Evolutionary conservation across 2,888 invertebrate species (phyloP), one percentile per base, ranked within the genome.

Genomic region (Halictus ligatus): DNA sequence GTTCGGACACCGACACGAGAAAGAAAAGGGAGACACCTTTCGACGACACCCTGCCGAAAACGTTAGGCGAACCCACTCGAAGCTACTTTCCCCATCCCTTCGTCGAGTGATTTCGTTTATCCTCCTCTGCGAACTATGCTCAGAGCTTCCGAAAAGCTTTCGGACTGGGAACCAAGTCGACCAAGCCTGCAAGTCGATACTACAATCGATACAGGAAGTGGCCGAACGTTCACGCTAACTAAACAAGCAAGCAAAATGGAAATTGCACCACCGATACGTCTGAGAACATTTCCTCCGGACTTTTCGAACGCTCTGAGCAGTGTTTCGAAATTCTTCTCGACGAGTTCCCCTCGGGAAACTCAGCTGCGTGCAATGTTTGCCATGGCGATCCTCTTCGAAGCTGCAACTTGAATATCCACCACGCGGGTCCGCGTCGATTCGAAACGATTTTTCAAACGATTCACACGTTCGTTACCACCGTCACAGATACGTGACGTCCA

Each of bases 1-100:
- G 86, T 88, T 86, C 89, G 86, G 86, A 88, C 84, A 89, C 74
- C 84, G 75, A 87, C 83, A 81, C 76, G 86, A 88, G 89, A 86
- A 87, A 83, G n/a, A n/a, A 76, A 78, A 85, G 87, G 84, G 88
- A 89, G 85, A 88, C 84, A 81, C 80, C 74, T 83, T 79, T 85
- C 83, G 76, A 79, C 71, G 75, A 75, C 72, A 81, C 69, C 25
- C 76, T 64, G 82, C 69, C 85, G 79, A 40, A 50, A 79, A 54
- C n/a, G 6, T 35, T 71, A 21, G 64, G 54, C 75, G 50, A 81
- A 48, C 74, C 29, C 25, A 71, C 69, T 80, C 46, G 43, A 64
- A 71, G 29, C 58, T 72, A 35, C 50, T 75, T 73, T 64, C 75
- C 77, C 76, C 80, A 82, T 87, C 78, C 77, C 78, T 79, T 82